phyloP scores from a whole-genome alignment of 1,140 invertebrate species.

The Drosophila ficusphila region DNA sequence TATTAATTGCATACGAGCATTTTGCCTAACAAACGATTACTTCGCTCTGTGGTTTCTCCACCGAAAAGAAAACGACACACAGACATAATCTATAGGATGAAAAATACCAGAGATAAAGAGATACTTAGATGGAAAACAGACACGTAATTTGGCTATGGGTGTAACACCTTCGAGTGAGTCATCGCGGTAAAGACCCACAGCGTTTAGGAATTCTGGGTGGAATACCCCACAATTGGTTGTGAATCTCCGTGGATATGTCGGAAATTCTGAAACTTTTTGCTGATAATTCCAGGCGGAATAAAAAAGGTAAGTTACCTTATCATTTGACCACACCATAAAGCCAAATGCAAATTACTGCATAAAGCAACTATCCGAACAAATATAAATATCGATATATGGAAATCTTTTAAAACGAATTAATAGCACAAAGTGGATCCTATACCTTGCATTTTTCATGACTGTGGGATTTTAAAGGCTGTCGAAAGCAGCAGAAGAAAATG shows the following conservation, averaged over 20 bases:
- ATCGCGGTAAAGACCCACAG: neutral
- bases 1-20: constrained; percentile 31
- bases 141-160: constrained; percentile 7
- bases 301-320: neutral
- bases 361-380: too few relatives aligned
- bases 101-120: constrained; percentile 20
- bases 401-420: too few relatives aligned
- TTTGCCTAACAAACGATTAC: constrained; percentile 33
- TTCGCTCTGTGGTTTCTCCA: neutral
- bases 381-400: too few relatives aligned
- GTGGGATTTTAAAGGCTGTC: neutral
- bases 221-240: neutral
- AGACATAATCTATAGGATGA: neutral
- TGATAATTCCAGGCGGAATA: neutral
- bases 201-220: neutral
- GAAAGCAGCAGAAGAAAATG: neutral
- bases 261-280: neutral
- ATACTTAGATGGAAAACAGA: constrained; percentile 13
- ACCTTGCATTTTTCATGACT: neutral
- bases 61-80: neutral
- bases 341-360: too few relatives aligned
- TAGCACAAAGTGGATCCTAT: too few relatives aligned
- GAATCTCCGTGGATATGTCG: neutral
- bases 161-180: constrained; percentile 3
- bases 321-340: neutral